Conservation (phyloP, 1,140 invertebrate species). For the Orius insidiosus region DNA sequence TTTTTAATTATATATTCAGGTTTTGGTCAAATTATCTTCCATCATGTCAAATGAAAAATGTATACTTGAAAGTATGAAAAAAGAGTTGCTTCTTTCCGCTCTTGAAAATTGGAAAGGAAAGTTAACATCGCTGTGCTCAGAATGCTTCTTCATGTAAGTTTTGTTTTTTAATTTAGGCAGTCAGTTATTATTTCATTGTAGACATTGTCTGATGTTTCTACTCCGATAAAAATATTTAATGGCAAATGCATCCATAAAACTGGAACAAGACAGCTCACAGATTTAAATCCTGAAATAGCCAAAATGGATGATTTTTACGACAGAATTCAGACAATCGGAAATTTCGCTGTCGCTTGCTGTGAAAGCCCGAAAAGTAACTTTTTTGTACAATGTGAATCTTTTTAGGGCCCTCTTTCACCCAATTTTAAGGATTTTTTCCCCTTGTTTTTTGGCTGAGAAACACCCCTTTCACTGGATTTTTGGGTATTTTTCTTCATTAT, state of each 20-base stretch:
- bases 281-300: constrained; percentile 16
- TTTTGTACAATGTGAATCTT: no score
- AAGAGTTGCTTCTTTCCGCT: constrained; percentile 10
- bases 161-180: constrained; percentile 5
- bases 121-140: constrained; percentile 19
- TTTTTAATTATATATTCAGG: constrained; percentile 2
- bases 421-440: no score
- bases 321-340: constrained; percentile 20
- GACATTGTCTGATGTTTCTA: not conserved
- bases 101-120: constrained; percentile 17
- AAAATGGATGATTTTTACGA: constrained; percentile 20
- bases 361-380: constrained; percentile 18
- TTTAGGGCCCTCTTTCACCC: no score
- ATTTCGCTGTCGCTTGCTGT: constrained; percentile 21
- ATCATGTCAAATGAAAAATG: constrained; percentile 1
- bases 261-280: constrained; percentile 7
- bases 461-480: no score
- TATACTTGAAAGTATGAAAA: constrained; percentile 5
- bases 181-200: not conserved
- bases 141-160: constrained; percentile 20
- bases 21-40: constrained; percentile 8
- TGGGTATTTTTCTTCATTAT: no score
- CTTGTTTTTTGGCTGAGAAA: no score
- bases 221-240: constrained; percentile 8
- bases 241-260: constrained; percentile 7